phyloP scores from a whole-genome alignment of 2,888 invertebrate species.

The Tromatobia lineatoria region DNA sequence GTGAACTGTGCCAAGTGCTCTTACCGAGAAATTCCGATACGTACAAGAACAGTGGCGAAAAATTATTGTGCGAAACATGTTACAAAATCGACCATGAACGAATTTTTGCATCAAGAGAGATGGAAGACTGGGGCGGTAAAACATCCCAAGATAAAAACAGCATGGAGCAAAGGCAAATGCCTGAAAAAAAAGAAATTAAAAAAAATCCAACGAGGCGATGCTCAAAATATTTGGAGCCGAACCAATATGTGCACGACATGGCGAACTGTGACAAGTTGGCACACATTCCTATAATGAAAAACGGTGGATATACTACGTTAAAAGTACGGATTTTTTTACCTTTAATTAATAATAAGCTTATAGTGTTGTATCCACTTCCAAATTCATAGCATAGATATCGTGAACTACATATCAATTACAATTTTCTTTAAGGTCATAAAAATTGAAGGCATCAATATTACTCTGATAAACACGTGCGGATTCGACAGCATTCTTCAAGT shows the following conservation, averaged over 20 bases:
- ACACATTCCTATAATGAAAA: no score
- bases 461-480: not conserved
- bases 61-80: conserved; percentile 5
- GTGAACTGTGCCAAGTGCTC: conserved; percentile 1
- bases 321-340: no score
- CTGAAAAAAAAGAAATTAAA: not conserved
- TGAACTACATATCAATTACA: no score
- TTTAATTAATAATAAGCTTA: no score
- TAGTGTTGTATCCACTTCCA: no score
- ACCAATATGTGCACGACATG: no score
- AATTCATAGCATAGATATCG: no score
- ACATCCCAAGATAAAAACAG: conserved; percentile 10
- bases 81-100: conserved; percentile 3
- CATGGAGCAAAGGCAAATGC: not conserved
- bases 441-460: not conserved
- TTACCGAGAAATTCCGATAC: not conserved
- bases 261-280: no score
- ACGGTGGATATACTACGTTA: no score
- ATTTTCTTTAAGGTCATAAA: not conserved
- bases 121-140: conserved; percentile 28
- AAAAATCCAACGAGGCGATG: no score
- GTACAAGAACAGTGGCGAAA: not conserved
- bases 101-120: conserved; percentile 17
- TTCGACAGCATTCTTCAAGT: conserved; percentile 2
- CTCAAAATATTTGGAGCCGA: no score